These are phyloP conservation scores for Pterocles gutturalis DNA, from an alignment of 2,113 vertebrate genomes.

Conservation along the genomic window DNA sequence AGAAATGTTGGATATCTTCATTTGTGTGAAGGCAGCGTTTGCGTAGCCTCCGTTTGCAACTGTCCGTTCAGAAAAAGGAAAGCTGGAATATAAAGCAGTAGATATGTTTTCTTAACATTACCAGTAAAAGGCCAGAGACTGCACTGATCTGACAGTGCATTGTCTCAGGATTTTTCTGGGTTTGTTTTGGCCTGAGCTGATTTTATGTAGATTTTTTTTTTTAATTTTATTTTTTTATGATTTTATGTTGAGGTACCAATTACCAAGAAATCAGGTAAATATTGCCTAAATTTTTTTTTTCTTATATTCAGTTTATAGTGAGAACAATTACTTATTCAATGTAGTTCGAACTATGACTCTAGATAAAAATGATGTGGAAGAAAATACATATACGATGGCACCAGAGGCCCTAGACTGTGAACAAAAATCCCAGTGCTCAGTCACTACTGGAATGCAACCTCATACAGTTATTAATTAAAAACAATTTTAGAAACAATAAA, in stretches of 20 bases:
- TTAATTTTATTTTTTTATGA: no score
- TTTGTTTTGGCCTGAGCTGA: background rate
- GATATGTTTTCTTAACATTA: background rate
- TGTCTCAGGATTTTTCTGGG: background rate
- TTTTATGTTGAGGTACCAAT: background rate
- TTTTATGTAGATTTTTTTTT: background rate
- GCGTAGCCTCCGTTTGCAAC: background rate
- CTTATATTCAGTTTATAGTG: background rate
- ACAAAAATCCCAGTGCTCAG: background rate
- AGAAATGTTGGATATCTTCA: fast-evolving
- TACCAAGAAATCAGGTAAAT: background rate
- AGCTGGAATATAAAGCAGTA: background rate
- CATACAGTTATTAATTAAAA: background rate
- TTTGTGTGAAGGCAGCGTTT: background rate
- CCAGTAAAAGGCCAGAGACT: background rate
- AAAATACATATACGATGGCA: background rate
- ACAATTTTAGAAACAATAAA: background rate
- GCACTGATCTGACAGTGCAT: background rate
- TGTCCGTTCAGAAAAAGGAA: background rate
- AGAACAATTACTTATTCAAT: background rate
- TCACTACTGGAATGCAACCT: background rate
- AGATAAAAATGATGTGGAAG: background rate
- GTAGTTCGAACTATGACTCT: background rate
- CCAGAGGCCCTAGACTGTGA: background rate
- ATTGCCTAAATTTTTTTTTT: background rate